A percentile compares a stretch with the other conserved stretches of the same genome.
Conservation (phyloP, 2,797 vertebrate genomes). For the Rhinichthys osculus region DNA sequence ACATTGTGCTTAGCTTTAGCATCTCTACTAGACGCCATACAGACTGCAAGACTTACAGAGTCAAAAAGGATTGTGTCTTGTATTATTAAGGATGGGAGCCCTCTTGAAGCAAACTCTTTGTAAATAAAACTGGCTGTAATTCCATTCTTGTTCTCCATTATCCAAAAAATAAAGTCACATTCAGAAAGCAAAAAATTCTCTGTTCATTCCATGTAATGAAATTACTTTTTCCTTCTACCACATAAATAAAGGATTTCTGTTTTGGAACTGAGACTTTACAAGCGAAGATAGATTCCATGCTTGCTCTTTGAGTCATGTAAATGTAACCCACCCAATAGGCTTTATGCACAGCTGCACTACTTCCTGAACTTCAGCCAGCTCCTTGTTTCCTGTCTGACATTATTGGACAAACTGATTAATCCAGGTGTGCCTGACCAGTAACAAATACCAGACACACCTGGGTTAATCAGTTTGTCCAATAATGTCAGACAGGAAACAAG, state of each 20-base stretch:
- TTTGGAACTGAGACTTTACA: background rate
- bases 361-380: too few species aligned
- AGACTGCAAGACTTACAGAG: background rate
- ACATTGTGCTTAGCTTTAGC: background rate
- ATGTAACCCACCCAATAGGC: too few species aligned
- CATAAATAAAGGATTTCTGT: background rate
- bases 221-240: background rate
- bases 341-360: too few species aligned
- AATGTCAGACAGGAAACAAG: too few species aligned
- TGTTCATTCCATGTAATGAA: background rate
- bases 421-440: too few species aligned
- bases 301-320: background rate
- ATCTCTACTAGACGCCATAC: background rate
- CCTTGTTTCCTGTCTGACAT: too few species aligned
- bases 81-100: background rate
- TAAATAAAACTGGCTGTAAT: background rate
- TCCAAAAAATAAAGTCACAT: background rate
- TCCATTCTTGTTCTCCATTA: background rate
- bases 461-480: too few species aligned
- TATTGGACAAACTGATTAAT: too few species aligned
- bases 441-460: too few species aligned
- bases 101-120: background rate
- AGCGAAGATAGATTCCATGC: background rate
- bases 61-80: background rate
- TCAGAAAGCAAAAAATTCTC: background rate